Evolutionary conservation across 2,113 vertebrate genomes (phyloP).

Genomic region (Pituophis catenifer): DNA sequence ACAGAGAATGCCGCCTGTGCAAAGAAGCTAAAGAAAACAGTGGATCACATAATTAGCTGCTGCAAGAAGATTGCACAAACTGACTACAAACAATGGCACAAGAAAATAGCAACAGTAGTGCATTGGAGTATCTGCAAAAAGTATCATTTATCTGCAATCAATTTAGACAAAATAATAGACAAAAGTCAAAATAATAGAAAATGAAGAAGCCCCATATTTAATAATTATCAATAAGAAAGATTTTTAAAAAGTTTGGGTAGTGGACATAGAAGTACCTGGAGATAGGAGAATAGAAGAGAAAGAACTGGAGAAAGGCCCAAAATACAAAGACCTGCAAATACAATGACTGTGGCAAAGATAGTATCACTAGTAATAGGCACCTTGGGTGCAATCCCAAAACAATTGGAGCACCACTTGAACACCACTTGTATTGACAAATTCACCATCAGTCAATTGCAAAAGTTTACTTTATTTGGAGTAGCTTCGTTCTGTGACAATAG

Average conservation of each 20-base stretch:
- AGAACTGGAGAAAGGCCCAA: not conserved
- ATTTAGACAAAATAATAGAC: not conserved
- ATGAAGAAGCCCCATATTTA: not conserved
- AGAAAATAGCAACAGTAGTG: not conserved
- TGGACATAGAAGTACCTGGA: not conserved
- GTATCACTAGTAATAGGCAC: not conserved
- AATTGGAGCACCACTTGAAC: not conserved
- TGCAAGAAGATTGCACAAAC: not conserved
- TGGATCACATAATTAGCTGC: not conserved
- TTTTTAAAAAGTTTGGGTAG: not conserved
- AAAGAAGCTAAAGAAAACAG: not conserved
- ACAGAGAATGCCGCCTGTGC: not conserved
- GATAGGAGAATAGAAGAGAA: not conserved
- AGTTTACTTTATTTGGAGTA: not conserved
- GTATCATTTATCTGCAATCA: not conserved
- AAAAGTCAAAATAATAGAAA: not conserved
- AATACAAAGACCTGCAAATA: not conserved
- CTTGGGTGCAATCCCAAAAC: not conserved
- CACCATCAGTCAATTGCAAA: not conserved
- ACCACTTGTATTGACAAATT: not conserved
- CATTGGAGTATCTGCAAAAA: not conserved
- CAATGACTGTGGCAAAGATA: not conserved
- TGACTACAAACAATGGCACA: not conserved
- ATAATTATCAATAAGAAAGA: not conserved
- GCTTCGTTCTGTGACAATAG: not conserved